A percentile compares a stretch with the other conserved stretches of the same genome.
Evolutionary conservation across 1,140 invertebrate genomes (phyloP).

Genomic region (Drosophila punjabiensis): DNA sequence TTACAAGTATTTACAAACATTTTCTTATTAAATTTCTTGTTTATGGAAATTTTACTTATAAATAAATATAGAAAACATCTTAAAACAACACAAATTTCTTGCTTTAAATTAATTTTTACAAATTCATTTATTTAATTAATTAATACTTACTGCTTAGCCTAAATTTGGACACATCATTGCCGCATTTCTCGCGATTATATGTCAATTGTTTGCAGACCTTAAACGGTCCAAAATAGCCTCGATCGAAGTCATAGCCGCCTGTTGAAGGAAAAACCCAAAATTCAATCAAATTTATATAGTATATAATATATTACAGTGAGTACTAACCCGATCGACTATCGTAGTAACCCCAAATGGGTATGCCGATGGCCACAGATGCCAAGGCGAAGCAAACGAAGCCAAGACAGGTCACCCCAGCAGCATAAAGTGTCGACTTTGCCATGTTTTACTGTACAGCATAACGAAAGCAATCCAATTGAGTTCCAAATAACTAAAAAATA

Average conservation of each 20-base stretch:
- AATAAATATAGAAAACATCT: too few relatives aligned
- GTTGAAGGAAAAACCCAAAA: neutral
- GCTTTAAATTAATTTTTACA: neutral
- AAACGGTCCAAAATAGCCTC: constrained; percentile 94
- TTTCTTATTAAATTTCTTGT: too few relatives aligned
- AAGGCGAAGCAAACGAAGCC: constrained; percentile 92
- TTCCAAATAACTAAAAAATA: constrained; percentile 44
- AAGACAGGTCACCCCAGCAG: constrained; percentile 90
- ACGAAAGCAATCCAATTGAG: constrained; percentile 64
- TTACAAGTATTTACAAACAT: too few relatives aligned
- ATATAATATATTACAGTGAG: constrained; percentile 7
- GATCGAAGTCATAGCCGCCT: constrained; percentile 86
- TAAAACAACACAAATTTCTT: too few relatives aligned
- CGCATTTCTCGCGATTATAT: constrained; percentile 93
- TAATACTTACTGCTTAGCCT: constrained; percentile 89
- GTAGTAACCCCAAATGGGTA: constrained; percentile 93
- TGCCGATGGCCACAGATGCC: constrained; percentile 90
- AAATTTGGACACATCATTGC: constrained; percentile 91
- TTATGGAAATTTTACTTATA: too few relatives aligned
- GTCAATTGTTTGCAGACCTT: constrained; percentile 92
- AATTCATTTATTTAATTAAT: neutral
- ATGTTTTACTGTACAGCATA: constrained; percentile 83
- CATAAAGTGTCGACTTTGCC: constrained; percentile 88
- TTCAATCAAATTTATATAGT: constrained; percentile 78
- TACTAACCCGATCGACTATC: constrained; percentile 86